Evolutionary conservation across 2,797 vertebrate species (phyloP), one percentile per base, ranked within the genome.

Genomic region (Acanthopagrus latus): DNA sequence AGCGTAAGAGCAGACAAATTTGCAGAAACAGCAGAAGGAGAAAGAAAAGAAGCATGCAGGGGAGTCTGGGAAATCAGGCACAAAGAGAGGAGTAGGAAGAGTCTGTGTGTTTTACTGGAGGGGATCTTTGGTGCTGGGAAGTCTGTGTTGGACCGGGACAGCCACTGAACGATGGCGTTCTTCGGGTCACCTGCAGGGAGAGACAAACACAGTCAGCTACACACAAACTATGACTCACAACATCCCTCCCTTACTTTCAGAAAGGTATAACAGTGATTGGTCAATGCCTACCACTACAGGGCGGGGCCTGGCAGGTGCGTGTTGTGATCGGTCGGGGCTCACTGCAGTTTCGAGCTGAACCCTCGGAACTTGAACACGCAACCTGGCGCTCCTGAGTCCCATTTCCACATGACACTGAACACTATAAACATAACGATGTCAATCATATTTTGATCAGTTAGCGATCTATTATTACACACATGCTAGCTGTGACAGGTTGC

Each of bases 311-410:
- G 93, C 98, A 99, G 66, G 82, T 62, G 52, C 94, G 95, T 21
- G 89, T 79, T 0, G 83, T 95, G 80, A 96, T 94, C 1, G 97
- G 98, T 63, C 91, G 96, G 0, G 80, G 91, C 2, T 95, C 91
- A 21, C 78, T 94, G 82, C 98, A 99, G 84, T 95, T 87, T 21
- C 94, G 96, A 0, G 95, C 67, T 27, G 78, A 91, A 25, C 96
- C 96, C 27, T 96, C 96, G 0, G 87, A 88, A 9, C 95, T 95
- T 4, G 94, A 95, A 90, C 98, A 99, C 44, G 96, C 94, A 2
- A 97, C 96, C 2, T 96, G 96, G 7, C 98, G 95, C 52, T 98
- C 97, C 92, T 97, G 97, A 0, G 96, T 97, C 56, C 98, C 98
- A 0, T 99, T 97, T 68, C 97, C 97, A 83, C 95, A 95, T 0